Conservation (phyloP, 2,113 vertebrate genomes). For the Ardeotis arabs region DNA sequence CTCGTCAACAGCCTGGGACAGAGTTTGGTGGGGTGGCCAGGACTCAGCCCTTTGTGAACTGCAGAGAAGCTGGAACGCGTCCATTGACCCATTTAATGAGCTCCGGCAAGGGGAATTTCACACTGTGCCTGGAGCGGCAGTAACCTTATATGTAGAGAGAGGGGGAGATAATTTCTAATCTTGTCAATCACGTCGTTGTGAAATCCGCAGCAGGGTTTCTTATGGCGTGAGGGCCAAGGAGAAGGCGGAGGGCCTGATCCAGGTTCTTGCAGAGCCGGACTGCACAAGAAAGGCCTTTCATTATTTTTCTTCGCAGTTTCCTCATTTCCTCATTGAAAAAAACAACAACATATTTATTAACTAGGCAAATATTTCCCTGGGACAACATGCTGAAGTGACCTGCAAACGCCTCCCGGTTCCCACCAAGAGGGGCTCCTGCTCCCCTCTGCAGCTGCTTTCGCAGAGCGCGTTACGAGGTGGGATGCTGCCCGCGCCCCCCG, state of each 20-base stretch:
- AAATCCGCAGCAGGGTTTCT: constrained; percentile 64
- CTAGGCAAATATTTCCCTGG: constrained; percentile 68
- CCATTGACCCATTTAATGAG: constrained; percentile 76
- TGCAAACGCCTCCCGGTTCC: constrained; percentile 36
- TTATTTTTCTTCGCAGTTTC: constrained; percentile 51
- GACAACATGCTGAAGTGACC: constrained; percentile 62
- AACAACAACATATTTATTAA: constrained; percentile 67
- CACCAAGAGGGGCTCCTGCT: constrained; percentile 33
- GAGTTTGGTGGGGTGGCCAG: constrained; percentile 69
- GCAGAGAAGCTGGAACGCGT: constrained; percentile 68
- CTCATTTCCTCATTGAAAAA: constrained; percentile 63
- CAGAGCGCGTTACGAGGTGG: background rate
- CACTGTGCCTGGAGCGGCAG: constrained; percentile 73
- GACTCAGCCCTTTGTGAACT: constrained; percentile 72
- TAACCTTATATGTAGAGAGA: constrained; percentile 69
- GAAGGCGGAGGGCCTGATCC: constrained; percentile 42
- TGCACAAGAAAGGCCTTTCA: constrained; percentile 60
- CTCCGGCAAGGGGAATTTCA: constrained; percentile 75
- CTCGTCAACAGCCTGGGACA: constrained; percentile 70
- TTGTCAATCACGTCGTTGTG: constrained; percentile 74
- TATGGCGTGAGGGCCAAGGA: constrained; percentile 50
- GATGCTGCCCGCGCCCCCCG: background rate
- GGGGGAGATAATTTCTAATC: constrained; percentile 67
- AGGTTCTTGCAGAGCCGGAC: constrained; percentile 22
- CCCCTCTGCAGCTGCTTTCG: background rate